Evolutionary conservation across 2,113 vertebrate species (phyloP), one percentile per base, ranked within the genome.

Genomic region (Patagioenas fasciata): DNA sequence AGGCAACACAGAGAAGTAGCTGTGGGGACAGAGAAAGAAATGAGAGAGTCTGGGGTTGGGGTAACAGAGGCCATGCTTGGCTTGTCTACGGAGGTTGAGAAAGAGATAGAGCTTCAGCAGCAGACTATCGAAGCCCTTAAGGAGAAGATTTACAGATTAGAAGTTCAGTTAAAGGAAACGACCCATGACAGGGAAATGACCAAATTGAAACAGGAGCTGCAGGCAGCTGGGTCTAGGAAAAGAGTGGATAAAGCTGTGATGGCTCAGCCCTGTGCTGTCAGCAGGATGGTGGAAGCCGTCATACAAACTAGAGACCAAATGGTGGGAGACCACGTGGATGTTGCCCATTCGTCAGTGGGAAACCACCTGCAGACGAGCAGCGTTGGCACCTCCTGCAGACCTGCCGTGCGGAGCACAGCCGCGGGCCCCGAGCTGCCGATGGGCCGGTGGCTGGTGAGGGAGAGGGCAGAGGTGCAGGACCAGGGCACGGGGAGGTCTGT

Each of bases 101-200:
- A 97, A 9, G 99, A 99, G 98, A 98, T 99, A 24, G 99, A 99
- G 89, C 98, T 99, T 72, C 99, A 99, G 89, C 99, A 99, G 90
- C 99, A 99, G 96, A 99, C 99, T 83, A 99, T 99, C 0, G 99
- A 99, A 44, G 97, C 98, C 17, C 98, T 99, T 54, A 99, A 99
- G 83, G 99, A 99, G 50, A 99, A 99, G 97, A 99, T 99, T 91
- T 99, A 99, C 91, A 98, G 98, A 57, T 94, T 99, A 58, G 99
- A 99, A 88, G 99, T 98, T 44, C 98, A 99, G 93, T 98, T 99
- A 72, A 99, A 98, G 74, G 99, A 99, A 96, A 98, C 99, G 0
- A 99, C 99, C 12, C 99, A 99, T 70, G 98, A 99, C 84, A 98
- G 99, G 92, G 99, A 99, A 95, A 99, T 99, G 99, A 98, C 99